Evolutionary conservation across 2,888 invertebrate genomes (phyloP).

Genomic region (Linyphia triangularis): DNA sequence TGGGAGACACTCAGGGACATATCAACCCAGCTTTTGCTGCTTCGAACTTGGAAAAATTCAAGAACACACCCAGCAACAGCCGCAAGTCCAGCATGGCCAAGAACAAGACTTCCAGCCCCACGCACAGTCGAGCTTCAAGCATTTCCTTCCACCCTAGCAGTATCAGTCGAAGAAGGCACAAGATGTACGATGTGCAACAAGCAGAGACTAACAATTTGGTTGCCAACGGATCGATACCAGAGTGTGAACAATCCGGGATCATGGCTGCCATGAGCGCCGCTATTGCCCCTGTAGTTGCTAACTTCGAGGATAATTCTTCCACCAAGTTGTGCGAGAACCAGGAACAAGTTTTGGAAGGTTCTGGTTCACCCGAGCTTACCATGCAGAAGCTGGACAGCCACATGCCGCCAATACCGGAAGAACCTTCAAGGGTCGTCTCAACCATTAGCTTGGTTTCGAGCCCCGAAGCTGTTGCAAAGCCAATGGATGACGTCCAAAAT

Average conservation of each 20-base stretch:
- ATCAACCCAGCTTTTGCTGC: constrained; percentile 52
- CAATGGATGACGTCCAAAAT: constrained; percentile 57
- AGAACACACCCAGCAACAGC: constrained; percentile 38
- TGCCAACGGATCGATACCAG: constrained; percentile 23
- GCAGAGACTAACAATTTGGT: constrained; percentile 15
- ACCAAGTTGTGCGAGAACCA: not conserved
- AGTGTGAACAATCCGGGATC: constrained; percentile 21
- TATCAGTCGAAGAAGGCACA: constrained; percentile 48
- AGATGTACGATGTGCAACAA: constrained; percentile 59
- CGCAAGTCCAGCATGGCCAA: constrained; percentile 49
- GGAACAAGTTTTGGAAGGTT: not conserved
- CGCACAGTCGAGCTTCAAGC: constrained; percentile 66
- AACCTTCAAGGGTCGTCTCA: constrained; percentile 54
- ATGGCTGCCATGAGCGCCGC: constrained; percentile 43
- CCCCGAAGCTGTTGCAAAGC: not conserved
- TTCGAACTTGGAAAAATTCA: not conserved
- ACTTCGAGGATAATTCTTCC: constrained; percentile 18
- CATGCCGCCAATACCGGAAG: constrained; percentile 73
- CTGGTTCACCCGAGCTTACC: not conserved
- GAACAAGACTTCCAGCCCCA: constrained; percentile 22
- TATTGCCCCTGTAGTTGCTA: constrained; percentile 50
- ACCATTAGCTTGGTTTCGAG: not conserved
- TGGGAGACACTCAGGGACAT: constrained; percentile 22
- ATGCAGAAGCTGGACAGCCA: constrained; percentile 1
- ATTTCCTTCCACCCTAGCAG: constrained; percentile 62